A percentile compares a stretch with the other conserved stretches of the same genome.
Evolutionary conservation across 2,113 vertebrate genomes (phyloP).

Genomic region (Ascaphus truei): DNA sequence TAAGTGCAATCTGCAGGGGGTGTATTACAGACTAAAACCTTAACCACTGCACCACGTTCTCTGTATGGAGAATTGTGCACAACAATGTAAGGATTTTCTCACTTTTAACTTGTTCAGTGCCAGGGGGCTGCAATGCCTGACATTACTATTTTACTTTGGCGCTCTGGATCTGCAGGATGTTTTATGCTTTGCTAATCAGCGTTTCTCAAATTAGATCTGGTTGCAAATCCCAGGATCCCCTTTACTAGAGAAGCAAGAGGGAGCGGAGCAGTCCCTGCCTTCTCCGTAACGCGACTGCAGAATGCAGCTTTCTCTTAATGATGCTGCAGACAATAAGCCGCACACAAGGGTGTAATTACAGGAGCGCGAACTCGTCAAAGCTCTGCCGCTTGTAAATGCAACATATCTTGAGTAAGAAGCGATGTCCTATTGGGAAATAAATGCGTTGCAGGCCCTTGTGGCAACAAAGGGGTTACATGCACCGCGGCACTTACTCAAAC

Average conservation of each 20-base stretch:
- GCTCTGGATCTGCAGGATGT: no score
- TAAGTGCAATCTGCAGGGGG: no score
- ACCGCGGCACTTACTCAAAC: no score
- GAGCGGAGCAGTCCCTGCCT: background rate
- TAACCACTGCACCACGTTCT: no score
- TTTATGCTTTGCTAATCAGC: no score
- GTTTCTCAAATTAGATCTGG: slow-evolving; percentile 35
- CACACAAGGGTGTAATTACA: slow-evolving; percentile 39
- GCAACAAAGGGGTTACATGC: background rate
- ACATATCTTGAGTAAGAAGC: background rate
- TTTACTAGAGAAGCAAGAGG: slow-evolving; percentile 21
- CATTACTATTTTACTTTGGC: no score
- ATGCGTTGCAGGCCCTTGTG: background rate
- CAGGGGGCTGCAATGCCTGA: no score
- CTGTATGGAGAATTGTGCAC: no score
- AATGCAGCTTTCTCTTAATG: slow-evolving; percentile 36
- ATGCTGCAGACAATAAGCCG: slow-evolving; percentile 44
- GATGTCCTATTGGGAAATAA: background rate
- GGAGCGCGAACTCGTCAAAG: slow-evolving; percentile 15
- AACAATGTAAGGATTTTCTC: no score
- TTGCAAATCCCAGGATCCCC: slow-evolving; percentile 20
- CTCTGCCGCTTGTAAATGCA: slow-evolving; percentile 12
- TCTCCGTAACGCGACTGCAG: background rate
- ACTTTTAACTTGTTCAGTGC: no score
- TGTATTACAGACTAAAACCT: no score